These are phyloP conservation scores for Pristionchus maxplancki DNA, from an alignment of 2,888 invertebrate genomes.

Conservation along the genomic window DNA sequence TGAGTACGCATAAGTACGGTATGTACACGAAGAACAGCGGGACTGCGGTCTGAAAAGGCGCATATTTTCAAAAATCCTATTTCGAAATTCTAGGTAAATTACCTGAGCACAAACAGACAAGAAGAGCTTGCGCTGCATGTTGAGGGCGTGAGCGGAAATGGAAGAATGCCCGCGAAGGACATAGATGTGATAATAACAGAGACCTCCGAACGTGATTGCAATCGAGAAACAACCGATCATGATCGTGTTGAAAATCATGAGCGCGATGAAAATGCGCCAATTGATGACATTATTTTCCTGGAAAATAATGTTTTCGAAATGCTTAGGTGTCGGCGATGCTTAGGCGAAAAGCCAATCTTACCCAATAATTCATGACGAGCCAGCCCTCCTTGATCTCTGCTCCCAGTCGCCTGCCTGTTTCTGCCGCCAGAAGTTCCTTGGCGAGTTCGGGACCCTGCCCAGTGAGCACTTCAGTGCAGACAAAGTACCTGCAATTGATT, in stretches of 20 bases:
- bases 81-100: neutral
- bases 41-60: neutral
- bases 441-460: neutral
- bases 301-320: too few species aligned
- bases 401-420: neutral
- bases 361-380: constrained; percentile 24
- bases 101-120: neutral
- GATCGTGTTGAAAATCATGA: too few species aligned
- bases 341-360: too few species aligned
- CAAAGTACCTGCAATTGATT: neutral
- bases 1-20: too few species aligned
- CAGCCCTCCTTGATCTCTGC: neutral
- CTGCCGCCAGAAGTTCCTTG: neutral
- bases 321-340: too few species aligned
- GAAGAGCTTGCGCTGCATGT: constrained; percentile 16
- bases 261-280: neutral
- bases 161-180: neutral
- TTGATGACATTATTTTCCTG: neutral
- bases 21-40: too few species aligned
- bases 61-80: neutral
- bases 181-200: too few species aligned
- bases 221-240: neutral
- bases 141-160: neutral
- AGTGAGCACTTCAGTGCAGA: neutral
- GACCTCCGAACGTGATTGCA: neutral